Percentiles rank a stretch among this genome's conserved stretches.
These are phyloP conservation scores for Andrena marginata DNA, from an alignment of 2,888 invertebrate genomes.

Conservation along the genomic window DNA sequence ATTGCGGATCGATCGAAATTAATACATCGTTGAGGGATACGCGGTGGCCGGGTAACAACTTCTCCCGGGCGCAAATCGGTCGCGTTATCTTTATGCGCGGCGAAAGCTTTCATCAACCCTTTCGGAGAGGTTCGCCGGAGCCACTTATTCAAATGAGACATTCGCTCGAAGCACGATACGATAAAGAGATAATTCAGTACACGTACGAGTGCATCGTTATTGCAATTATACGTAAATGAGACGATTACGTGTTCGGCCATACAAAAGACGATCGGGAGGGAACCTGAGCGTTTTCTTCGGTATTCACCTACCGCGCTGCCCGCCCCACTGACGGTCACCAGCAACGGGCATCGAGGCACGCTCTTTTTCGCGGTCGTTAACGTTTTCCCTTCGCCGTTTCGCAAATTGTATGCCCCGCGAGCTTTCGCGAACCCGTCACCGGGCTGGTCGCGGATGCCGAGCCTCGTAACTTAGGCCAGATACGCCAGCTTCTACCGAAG, in stretches of 20 bases:
- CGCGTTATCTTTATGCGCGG: conserved; percentile 61
- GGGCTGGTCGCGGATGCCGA: conserved; percentile 25
- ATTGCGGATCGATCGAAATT: conserved; percentile 45
- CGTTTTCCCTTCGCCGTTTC: conserved; percentile 33
- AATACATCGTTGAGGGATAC: conserved; percentile 41
- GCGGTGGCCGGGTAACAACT: conserved; percentile 10
- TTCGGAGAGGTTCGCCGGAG: conserved; percentile 47
- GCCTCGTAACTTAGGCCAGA: conserved; percentile 53
- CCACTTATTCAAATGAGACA: conserved; percentile 70
- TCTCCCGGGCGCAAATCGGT: not conserved
- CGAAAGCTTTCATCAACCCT: conserved; percentile 62
- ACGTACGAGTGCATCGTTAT: conserved; percentile 71
- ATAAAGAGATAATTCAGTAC: conserved; percentile 74
- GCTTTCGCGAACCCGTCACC: conserved; percentile 7
- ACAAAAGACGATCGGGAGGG: conserved; percentile 66
- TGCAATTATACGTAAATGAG: conserved; percentile 73
- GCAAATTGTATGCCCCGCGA: conserved; percentile 42
- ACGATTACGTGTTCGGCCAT: conserved; percentile 70
- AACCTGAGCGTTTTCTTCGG: conserved; percentile 27
- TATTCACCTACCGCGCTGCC: conserved; percentile 40
- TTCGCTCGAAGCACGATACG: conserved; percentile 58
- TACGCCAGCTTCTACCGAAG: conserved; percentile 19
- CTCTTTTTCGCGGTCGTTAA: conserved; percentile 39
- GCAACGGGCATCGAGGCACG: not conserved
- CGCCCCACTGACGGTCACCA: conserved; percentile 5